phyloP scores from a whole-genome alignment of 53 echinoderm and acorn worm genomes.

The Actinopyga echinites region DNA sequence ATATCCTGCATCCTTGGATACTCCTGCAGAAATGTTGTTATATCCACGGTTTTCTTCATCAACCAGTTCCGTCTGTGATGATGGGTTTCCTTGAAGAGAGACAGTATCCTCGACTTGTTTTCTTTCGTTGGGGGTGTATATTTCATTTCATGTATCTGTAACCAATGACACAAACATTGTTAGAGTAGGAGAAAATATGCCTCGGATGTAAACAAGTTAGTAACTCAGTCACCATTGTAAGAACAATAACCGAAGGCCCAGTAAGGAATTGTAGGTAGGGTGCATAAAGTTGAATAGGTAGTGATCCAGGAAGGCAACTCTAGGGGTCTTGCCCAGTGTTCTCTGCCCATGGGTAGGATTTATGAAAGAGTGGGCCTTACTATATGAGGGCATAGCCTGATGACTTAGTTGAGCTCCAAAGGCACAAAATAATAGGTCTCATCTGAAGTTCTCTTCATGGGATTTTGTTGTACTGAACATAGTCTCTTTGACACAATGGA shows the following conservation, averaged over 20 bases:
- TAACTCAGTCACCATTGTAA: not conserved
- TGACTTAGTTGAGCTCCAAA: too few relatives aligned
- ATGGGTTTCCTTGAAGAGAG: constrained; percentile 18
- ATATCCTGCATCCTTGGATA: constrained; percentile 25
- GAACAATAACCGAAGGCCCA: not conserved
- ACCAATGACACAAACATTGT: constrained; percentile 26
- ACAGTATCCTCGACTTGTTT: constrained; percentile 9
- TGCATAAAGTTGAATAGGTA: not conserved
- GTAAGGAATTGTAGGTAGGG: not conserved
- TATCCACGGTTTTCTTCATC: constrained; percentile 14
- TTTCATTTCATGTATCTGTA: constrained; percentile 35
- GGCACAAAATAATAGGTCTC: too few relatives aligned
- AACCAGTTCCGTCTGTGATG: constrained; percentile 10
- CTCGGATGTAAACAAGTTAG: not conserved
- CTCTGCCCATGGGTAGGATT: too few relatives aligned
- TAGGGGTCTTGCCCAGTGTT: too few relatives aligned
- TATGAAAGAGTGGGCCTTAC: too few relatives aligned
- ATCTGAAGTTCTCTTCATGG: too few relatives aligned
- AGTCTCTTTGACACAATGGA: too few relatives aligned
- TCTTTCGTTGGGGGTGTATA: constrained; percentile 23
- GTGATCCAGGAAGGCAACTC: not conserved
- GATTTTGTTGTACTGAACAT: too few relatives aligned
- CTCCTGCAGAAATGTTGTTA: constrained; percentile 31
- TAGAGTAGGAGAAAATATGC: constrained; percentile 12
- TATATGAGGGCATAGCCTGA: too few relatives aligned